These are phyloP conservation scores for Acrobasis consociella DNA, from an alignment of 2,888 invertebrate species.

Conservation along the genomic window DNA sequence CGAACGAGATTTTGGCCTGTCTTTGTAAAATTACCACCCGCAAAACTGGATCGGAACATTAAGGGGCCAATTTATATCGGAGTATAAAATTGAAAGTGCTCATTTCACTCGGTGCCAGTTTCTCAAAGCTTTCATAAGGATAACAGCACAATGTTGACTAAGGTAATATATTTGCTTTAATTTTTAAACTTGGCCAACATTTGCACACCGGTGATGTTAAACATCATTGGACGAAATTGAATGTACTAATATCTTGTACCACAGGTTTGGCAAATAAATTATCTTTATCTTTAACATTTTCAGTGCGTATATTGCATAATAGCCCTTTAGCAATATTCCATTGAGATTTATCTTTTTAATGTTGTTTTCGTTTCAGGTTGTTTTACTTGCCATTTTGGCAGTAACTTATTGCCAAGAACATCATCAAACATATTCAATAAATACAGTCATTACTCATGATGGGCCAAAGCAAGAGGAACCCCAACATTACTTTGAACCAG, in stretches of 20 bases:
- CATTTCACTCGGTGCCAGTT: conserved; percentile 43
- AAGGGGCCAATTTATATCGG: conserved; percentile 42
- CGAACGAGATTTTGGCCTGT: conserved; percentile 44
- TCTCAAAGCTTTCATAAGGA: conserved; percentile 42
- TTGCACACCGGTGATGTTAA: no score
- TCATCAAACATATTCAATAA: conserved; percentile 43
- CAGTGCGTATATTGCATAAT: no score
- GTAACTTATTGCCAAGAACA: conserved; percentile 49
- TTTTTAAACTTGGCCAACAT: background rate
- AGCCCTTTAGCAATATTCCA: no score
- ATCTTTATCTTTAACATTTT: no score
- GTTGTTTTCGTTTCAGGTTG: conserved; percentile 39
- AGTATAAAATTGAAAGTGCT: conserved; percentile 55
- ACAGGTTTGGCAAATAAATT: no score
- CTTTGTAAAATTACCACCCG: conserved; percentile 41
- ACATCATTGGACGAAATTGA: no score
- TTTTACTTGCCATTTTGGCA: conserved; percentile 40
- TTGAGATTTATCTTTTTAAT: background rate
- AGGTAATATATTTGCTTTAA: conserved; percentile 32
- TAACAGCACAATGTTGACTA: conserved; percentile 48
- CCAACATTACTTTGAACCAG: conserved; percentile 22
- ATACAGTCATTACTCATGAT: conserved; percentile 53
- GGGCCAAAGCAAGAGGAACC: conserved; percentile 45
- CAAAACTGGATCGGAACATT: conserved; percentile 51
- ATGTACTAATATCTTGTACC: no score